Evolutionary conservation across 2,888 invertebrate species (phyloP).

Genomic region (Diaphora mendica): DNA sequence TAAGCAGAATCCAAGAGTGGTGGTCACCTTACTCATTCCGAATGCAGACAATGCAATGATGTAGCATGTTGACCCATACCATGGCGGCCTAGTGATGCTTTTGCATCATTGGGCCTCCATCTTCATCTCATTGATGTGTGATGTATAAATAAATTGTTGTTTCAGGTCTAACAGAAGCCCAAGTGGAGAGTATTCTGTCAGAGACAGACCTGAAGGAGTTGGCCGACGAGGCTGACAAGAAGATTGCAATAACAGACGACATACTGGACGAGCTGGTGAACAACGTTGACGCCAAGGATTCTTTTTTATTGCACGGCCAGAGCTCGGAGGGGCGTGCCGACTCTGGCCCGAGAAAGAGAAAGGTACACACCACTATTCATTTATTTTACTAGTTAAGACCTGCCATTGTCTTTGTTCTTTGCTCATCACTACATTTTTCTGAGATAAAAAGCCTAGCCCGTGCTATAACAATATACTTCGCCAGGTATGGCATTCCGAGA

Average conservation of each 20-base stretch:
- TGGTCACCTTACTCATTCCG: too few relatives aligned
- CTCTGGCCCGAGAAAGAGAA: constrained; percentile 72
- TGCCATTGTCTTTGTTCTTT: neutral
- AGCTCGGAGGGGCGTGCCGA: constrained; percentile 74
- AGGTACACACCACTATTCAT: constrained; percentile 34
- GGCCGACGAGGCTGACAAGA: constrained; percentile 64
- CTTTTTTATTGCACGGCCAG: constrained; percentile 83
- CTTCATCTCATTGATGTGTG: too few relatives aligned
- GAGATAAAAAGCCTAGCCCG: too few relatives aligned
- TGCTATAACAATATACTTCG: too few relatives aligned
- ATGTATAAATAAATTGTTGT: neutral
- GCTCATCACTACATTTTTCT: too few relatives aligned
- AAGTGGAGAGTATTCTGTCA: constrained; percentile 74
- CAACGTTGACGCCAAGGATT: constrained; percentile 66
- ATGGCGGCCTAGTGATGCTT: too few relatives aligned
- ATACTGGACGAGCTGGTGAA: constrained; percentile 66
- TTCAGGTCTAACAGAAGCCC: constrained; percentile 71
- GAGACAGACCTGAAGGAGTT: constrained; percentile 71
- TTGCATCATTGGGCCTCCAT: too few relatives aligned
- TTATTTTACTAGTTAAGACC: neutral
- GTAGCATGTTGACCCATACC: too few relatives aligned
- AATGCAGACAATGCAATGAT: too few relatives aligned
- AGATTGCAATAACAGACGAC: constrained; percentile 62
- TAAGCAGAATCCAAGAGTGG: too few relatives aligned
- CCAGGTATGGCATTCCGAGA: too few relatives aligned